Evolutionary conservation across 2,797 vertebrate genomes (phyloP).

Genomic region (Characodon lateralis): DNA sequence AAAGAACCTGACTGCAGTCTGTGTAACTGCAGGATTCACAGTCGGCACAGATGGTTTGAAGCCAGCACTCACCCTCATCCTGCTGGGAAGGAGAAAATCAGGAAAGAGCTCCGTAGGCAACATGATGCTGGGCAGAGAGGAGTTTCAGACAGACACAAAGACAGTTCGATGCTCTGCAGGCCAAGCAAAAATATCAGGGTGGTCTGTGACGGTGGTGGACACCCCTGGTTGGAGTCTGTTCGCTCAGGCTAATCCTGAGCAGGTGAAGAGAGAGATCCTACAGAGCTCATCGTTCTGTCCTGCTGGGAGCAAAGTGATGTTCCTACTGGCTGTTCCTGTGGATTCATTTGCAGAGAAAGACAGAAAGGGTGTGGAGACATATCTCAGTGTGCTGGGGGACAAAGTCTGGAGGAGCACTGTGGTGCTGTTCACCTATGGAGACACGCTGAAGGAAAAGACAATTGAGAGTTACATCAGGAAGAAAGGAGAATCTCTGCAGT

Average conservation of each 20-base stretch:
- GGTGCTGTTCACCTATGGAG: constrained; percentile 65
- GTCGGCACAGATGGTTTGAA: not conserved
- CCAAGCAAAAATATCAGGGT: constrained; percentile 15
- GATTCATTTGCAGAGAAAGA: constrained; percentile 58
- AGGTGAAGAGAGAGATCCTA: constrained; percentile 50
- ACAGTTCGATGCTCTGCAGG: constrained; percentile 34
- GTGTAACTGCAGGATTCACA: constrained; percentile 1
- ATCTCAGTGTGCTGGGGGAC: constrained; percentile 41
- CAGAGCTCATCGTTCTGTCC: constrained; percentile 6
- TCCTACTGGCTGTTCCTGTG: constrained; percentile 44
- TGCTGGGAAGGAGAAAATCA: constrained; percentile 65
- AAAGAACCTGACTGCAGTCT: not conserved
- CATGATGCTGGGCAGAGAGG: constrained; percentile 46
- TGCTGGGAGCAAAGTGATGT: not conserved
- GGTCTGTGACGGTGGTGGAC: constrained; percentile 56
- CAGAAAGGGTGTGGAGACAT: constrained; percentile 39
- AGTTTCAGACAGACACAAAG: constrained; percentile 38
- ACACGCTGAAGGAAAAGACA: constrained; percentile 40
- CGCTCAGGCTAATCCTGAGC: constrained; percentile 31
- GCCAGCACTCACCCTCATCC: constrained; percentile 41
- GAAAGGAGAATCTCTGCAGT: constrained; percentile 39
- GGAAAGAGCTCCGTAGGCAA: constrained; percentile 67
- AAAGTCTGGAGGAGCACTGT: constrained; percentile 42
- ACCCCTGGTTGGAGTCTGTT: constrained; percentile 71
- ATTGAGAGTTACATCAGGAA: constrained; percentile 43